Conservation (phyloP, 2,797 vertebrate species). For the Mormyrus proboscirostris region DNA sequence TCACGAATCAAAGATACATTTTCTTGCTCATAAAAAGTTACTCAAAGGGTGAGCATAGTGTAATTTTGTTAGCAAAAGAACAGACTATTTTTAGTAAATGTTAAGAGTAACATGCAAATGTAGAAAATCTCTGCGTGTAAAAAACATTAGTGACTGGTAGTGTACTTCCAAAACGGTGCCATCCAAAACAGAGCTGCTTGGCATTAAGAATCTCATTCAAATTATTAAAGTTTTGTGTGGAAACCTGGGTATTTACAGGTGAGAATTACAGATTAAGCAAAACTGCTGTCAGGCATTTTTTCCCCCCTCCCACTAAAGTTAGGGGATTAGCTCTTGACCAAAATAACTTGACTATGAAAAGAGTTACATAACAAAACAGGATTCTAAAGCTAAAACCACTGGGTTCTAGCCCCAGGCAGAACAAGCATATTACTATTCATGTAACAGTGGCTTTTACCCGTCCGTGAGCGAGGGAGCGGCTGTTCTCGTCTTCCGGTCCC, state of each 20-base stretch:
- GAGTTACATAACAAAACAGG: not conserved
- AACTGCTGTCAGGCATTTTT: not conserved
- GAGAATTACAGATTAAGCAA: not conserved
- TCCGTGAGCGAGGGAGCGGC: constrained; percentile 76
- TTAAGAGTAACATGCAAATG: not conserved
- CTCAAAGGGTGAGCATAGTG: not conserved
- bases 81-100: not conserved
- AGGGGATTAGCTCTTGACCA: not conserved
- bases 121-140: not conserved
- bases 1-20: not conserved
- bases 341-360: not conserved
- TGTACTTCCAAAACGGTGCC: not conserved
- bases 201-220: not conserved
- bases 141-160: not conserved
- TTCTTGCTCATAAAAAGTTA: not conserved
- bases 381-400: not conserved
- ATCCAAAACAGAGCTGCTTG: not conserved
- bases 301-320: not conserved
- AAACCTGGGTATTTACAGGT: not conserved
- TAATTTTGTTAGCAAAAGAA: not conserved
- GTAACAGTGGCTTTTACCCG: constrained; percentile 61
- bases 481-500: constrained; percentile 77
- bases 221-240: not conserved
- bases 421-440: not conserved
- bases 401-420: not conserved